Evolutionary conservation across 2,113 vertebrate species (phyloP).

Genomic region (Dromaius novaehollandiae): DNA sequence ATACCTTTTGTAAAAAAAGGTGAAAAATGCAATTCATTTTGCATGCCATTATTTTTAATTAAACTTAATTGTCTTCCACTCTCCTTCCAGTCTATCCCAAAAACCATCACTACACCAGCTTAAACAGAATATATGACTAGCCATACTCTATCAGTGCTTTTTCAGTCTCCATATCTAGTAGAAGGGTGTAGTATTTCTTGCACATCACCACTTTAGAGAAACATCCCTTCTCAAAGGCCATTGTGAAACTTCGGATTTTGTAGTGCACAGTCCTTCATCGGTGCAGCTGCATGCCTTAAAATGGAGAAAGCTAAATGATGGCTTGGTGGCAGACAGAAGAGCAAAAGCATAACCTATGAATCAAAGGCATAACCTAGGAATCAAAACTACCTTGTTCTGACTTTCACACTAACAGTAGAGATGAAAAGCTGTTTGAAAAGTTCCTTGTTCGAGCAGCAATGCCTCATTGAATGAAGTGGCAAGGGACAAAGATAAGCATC

Average conservation of each 20-base stretch:
- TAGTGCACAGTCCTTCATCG: neutral
- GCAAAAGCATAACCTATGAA: neutral
- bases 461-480: neutral
- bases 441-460: neutral
- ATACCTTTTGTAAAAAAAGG: neutral
- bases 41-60: neutral
- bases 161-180: neutral
- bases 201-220: neutral
- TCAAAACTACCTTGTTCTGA: neutral
- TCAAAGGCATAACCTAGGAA: neutral
- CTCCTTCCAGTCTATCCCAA: neutral
- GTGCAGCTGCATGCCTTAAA: neutral
- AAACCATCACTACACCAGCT: neutral
- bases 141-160: neutral
- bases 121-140: neutral
- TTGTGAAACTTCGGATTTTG: neutral
- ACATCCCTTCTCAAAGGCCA: neutral
- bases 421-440: neutral
- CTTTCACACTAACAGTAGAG: neutral
- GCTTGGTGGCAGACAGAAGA: neutral
- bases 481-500: conserved; percentile 9
- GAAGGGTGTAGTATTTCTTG: neutral
- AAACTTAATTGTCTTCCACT: neutral
- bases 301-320: neutral
- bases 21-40: neutral